Conservation (phyloP, 2,113 vertebrate species). For the Gymnorhina tibicen region DNA sequence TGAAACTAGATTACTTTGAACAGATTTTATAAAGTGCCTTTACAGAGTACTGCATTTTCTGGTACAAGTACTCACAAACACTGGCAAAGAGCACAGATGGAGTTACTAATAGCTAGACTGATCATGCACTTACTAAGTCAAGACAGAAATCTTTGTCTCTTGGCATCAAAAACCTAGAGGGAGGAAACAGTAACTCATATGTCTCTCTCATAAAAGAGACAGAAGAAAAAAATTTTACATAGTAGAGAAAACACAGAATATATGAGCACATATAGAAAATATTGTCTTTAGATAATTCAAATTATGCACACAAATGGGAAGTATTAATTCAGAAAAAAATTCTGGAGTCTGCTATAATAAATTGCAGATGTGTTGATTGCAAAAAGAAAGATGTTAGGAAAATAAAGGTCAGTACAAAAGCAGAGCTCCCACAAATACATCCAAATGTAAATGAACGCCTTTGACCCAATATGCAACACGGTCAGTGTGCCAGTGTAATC, state of each 20-base stretch:
- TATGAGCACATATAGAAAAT: background rate
- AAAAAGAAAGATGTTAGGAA: background rate
- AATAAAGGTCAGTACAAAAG: background rate
- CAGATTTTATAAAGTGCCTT: background rate
- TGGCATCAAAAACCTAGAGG: background rate
- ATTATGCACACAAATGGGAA: background rate
- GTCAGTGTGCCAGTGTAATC: background rate
- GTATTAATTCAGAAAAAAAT: background rate
- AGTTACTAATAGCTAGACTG: background rate
- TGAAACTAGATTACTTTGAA: background rate
- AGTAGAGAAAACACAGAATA: background rate
- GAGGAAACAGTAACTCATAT: background rate
- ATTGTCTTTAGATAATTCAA: background rate
- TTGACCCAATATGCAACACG: background rate
- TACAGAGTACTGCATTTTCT: background rate
- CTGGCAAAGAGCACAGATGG: background rate
- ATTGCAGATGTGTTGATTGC: background rate
- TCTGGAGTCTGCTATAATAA: background rate
- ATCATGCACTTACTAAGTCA: background rate
- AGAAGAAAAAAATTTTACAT: background rate
- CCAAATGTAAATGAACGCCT: background rate
- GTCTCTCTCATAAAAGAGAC: background rate
- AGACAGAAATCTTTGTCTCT: background rate
- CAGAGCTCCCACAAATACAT: background rate
- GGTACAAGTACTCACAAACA: background rate